phyloP scores from a whole-genome alignment of 2,113 vertebrate species.

The Speoplatyrhinus poulsoni region DNA sequence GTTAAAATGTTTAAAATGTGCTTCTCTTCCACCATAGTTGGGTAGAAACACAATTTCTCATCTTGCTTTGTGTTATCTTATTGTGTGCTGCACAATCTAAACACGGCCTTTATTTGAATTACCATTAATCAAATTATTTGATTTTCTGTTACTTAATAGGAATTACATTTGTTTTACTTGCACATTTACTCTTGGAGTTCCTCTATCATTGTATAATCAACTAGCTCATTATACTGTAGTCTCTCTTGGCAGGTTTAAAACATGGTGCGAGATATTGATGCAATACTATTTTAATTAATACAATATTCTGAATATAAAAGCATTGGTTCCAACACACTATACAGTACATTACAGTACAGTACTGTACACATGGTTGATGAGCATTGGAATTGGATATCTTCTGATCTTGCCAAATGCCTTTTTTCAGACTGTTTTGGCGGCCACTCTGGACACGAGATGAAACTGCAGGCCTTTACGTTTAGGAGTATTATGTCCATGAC shows the following conservation, averaged over 20 bases:
- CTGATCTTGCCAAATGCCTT: too few relatives aligned
- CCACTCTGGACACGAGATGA: too few relatives aligned
- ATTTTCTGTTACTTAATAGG: conserved; percentile 12
- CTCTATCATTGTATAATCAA: too few relatives aligned
- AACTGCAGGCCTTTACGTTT: too few relatives aligned
- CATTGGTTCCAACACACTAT: too few relatives aligned
- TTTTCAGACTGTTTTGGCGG: too few relatives aligned
- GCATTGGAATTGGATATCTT: too few relatives aligned
- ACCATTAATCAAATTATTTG: conserved; percentile 24
- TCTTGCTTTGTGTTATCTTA: background rate
- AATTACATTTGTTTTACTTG: conserved; percentile 21
- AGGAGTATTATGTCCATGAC: too few relatives aligned
- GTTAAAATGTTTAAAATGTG: background rate
- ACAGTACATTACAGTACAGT: too few relatives aligned
- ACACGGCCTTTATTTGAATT: conserved; percentile 18
- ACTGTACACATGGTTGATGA: too few relatives aligned
- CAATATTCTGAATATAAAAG: background rate
- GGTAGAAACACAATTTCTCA: conserved; percentile 9
- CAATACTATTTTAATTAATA: background rate
- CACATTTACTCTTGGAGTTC: background rate
- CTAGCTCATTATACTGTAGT: background rate
- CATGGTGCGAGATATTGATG: background rate
- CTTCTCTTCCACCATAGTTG: background rate
- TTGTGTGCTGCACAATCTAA: conserved; percentile 3
- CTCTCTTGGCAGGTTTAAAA: background rate